Evolutionary conservation across 92 coral and sea anemone species (phyloP).

Genomic region (Porites lobata): DNA sequence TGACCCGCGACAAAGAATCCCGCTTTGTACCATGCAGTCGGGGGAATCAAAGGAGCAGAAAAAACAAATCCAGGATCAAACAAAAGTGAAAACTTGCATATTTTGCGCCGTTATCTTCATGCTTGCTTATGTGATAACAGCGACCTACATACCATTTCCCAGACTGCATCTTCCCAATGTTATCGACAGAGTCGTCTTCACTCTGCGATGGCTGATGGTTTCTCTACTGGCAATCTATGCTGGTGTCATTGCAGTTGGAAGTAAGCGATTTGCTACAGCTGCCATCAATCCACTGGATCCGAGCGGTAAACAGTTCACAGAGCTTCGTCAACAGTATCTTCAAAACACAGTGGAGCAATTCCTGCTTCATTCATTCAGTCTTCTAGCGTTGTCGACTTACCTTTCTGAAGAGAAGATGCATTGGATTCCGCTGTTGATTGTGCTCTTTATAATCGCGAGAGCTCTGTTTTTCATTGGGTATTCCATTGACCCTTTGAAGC

Average conservation of each 20-base stretch:
- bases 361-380: constrained; percentile 58
- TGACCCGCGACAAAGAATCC: no score
- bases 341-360: constrained; percentile 81
- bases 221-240: constrained; percentile 57
- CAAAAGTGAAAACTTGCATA: background rate
- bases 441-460: constrained; percentile 57
- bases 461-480: constrained; percentile 73
- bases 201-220: constrained; percentile 52
- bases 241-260: constrained; percentile 63
- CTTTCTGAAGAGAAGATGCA: constrained; percentile 63
- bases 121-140: background rate
- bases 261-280: constrained; percentile 39
- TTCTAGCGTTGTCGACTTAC: constrained; percentile 55
- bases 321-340: constrained; percentile 37
- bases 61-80: constrained; percentile 18
- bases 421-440: constrained; percentile 51
- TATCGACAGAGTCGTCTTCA: constrained; percentile 57
- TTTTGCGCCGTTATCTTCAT: background rate
- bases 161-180: constrained; percentile 52
- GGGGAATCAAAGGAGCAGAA: constrained; percentile 18
- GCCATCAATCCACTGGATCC: constrained; percentile 69
- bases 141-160: constrained; percentile 18
- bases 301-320: constrained; percentile 39
- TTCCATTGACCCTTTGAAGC: constrained; percentile 25
- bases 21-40: background rate